Base-by-base conservation (phyloP, 2,888 invertebrate genomes). In the Thymelicus lineola region DNA sequence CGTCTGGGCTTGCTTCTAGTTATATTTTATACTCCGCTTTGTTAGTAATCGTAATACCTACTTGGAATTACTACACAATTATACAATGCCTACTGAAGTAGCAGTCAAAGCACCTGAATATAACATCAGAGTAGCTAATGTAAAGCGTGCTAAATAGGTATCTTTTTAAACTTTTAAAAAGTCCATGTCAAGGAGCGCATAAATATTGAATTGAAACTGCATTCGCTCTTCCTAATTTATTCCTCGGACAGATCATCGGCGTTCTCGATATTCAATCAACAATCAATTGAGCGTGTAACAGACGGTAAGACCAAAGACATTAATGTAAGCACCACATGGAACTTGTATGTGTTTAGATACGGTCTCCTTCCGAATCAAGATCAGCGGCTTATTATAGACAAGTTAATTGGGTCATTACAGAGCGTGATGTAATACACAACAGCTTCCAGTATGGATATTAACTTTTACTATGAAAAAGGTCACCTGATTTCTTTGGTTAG, bases 1-100 rank as follows among this genome's bases (percentile, higher is more conserved):
- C 89, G 87, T 83, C 86, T 90, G 90, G 85, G 82, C 80, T 84
- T 79, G 82, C 84, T 83, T 89, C 89, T 85, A 17, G 50, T 62
- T 46, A 28, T 20, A 28, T 0, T 15, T 10, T 17, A 9, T 12
- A n/a, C 7, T 17, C 48, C 17, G 17, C 48, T 9, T 50, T 50
- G 48, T 42, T 2, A 1, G 9, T 42, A 38, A 38, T 38, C 0
- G 38, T 42, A 3, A 7, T 12, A 42, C 38, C 7, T 36, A 36
- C 36, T 7, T 36, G 7, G 4, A 6, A 36, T 36, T 36, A n/a
- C n/a, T n/a, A n/a, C n/a, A n/a, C n/a, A n/a, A n/a, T n/a, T 28
- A 28, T 5, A 28, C 28, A 28, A 28, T 28, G 28, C 28, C 28
- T 5, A 28, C 28, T 28, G 1, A 28, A 28, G 5, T 28, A 28